Evolutionary conservation across 2,888 invertebrate genomes (phyloP).

Genomic region (Tillus elongatus): DNA sequence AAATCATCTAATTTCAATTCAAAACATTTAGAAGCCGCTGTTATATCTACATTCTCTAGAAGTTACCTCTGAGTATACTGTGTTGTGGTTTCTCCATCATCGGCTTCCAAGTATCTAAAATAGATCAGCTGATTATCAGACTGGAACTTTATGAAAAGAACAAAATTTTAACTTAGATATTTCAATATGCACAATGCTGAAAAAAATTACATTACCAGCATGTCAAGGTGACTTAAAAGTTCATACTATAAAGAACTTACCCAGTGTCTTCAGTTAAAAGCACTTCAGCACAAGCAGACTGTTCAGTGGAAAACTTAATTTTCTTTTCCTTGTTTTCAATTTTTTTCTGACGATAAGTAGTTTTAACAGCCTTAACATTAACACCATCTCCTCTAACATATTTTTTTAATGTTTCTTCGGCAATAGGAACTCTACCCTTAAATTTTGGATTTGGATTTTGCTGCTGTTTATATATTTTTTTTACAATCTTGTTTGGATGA

Average conservation of each 20-base stretch:
- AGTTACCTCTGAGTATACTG: conserved; percentile 77
- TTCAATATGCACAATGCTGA: no score
- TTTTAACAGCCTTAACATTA: conserved; percentile 50
- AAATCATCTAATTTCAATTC: conserved; percentile 66
- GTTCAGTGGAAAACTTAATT: conserved; percentile 43
- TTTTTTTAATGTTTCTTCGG: conserved; percentile 47
- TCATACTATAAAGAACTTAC: no score
- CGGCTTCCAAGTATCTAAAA: conserved; percentile 62
- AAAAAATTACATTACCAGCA: no score
- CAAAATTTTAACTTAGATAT: no score
- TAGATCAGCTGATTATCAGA: no score
- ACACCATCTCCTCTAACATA: conserved; percentile 58
- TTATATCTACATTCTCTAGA: conserved; percentile 71
- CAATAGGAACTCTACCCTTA: conserved; percentile 43
- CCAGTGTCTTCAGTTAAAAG: conserved; percentile 70
- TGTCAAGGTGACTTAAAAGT: no score
- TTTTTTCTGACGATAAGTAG: conserved; percentile 53
- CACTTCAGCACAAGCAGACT: conserved; percentile 68
- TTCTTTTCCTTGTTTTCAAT: conserved; percentile 51
- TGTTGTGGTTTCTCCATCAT: conserved; percentile 65
- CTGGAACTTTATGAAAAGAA: no score
- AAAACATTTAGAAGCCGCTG: conserved; percentile 81
- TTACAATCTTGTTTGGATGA: no score
- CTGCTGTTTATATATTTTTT: no score
- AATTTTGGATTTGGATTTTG: conserved; percentile 38